These are phyloP conservation scores for Willisornis vidua DNA, from an alignment of 2,113 vertebrate species.

Conservation along the genomic window DNA sequence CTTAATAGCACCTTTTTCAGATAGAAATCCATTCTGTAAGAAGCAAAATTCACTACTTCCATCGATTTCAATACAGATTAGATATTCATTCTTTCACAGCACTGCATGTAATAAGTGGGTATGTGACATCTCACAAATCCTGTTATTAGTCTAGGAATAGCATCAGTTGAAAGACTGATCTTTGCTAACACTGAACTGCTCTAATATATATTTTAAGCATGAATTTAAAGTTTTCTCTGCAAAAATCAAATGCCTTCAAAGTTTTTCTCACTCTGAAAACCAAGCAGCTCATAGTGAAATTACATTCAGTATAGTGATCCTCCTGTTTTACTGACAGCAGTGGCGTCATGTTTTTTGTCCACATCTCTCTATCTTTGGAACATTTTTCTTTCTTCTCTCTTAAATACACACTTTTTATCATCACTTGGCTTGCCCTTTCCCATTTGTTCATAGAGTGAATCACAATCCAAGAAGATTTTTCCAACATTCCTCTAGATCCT, in stretches of 20 bases:
- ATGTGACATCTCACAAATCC: conserved; percentile 9
- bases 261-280: not conserved
- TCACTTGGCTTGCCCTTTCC: not conserved
- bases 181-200: conserved; percentile 10
- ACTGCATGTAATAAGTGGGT: not conserved
- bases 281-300: not conserved
- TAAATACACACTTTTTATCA: not conserved
- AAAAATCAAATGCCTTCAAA: not conserved
- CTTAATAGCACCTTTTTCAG: not conserved
- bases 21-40: not conserved
- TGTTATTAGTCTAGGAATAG: conserved; percentile 38
- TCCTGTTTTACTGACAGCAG: not conserved
- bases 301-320: not conserved
- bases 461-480: not conserved
- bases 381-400: not conserved
- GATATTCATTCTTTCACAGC: not conserved
- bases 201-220: not conserved
- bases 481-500: not conserved
- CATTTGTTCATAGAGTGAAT: not conserved
- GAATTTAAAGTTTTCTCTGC: not conserved
- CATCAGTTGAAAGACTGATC: conserved; percentile 2
- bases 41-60: not conserved
- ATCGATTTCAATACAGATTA: conserved; percentile 29
- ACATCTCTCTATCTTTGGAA: not conserved
- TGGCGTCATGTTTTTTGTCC: not conserved